Evolutionary conservation across 1,140 invertebrate species (phyloP).

Genomic region (Drosophila sturtevanti): DNA sequence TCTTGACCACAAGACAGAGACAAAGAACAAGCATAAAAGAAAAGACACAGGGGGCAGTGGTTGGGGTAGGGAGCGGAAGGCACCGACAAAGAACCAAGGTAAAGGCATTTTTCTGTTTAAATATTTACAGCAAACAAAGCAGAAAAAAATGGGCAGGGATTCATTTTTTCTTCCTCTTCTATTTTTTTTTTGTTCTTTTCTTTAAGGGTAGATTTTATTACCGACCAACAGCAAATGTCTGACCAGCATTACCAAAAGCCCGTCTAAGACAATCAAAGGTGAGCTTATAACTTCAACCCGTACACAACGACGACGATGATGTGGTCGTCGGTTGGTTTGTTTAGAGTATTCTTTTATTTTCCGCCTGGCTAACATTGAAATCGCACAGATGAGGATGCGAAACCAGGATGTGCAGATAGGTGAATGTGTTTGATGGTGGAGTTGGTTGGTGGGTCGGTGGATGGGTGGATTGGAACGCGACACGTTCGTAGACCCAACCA

Average conservation of each 20-base stretch:
- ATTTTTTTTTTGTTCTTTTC: too few relatives aligned
- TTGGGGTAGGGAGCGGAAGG: neutral
- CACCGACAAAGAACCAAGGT: constrained; percentile 20
- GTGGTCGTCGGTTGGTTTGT: neutral
- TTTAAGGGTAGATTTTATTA: constrained; percentile 59
- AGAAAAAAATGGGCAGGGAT: constrained; percentile 4
- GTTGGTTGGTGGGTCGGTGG: neutral
- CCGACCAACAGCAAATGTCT: constrained; percentile 39
- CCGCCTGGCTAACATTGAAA: constrained; percentile 39
- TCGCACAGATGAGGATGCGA: constrained; percentile 16
- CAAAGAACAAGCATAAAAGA: constrained; percentile 25
- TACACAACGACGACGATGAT: constrained; percentile 26
- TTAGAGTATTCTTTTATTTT: constrained; percentile 72
- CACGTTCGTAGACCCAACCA: constrained; percentile 25
- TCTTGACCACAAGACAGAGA: constrained; percentile 39
- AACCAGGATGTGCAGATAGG: constrained; percentile 23
- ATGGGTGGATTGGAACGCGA: neutral
- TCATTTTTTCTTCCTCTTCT: neutral
- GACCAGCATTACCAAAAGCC: constrained; percentile 56
- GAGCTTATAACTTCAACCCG: constrained; percentile 48
- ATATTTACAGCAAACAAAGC: constrained; percentile 61
- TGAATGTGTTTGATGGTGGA: constrained; percentile 11
- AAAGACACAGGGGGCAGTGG: too few relatives aligned
- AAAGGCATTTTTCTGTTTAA: constrained; percentile 61
- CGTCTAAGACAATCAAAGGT: constrained; percentile 74